Conservation (phyloP, 1,140 invertebrate genomes). For the Lasioglossum albipes region DNA sequence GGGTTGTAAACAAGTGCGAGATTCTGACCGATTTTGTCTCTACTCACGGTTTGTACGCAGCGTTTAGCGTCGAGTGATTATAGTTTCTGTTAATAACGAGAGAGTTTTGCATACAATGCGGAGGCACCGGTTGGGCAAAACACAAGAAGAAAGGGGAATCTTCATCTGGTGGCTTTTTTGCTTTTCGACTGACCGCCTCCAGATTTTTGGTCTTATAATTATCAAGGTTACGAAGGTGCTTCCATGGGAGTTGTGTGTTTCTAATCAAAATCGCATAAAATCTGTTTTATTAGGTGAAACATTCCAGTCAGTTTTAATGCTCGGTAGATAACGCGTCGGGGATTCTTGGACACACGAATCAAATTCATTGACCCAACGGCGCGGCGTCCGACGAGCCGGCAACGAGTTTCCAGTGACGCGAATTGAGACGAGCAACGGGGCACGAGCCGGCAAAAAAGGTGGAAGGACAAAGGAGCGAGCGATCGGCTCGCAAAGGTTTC, state of each 20-base stretch:
- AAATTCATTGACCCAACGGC: neutral
- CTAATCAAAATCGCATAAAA: too few species aligned
- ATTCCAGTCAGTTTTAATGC: too few species aligned
- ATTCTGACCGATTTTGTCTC: too few species aligned
- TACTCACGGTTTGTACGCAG: too few species aligned
- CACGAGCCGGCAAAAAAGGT: neutral
- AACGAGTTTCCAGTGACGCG: neutral
- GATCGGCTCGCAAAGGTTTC: conserved; percentile 18
- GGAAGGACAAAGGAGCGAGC: conserved; percentile 24
- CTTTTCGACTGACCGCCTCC: neutral
- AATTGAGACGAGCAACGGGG: neutral
- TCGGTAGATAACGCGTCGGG: neutral
- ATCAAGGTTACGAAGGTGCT: too few species aligned
- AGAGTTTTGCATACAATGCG: conserved; percentile 38
- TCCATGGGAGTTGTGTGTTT: too few species aligned
- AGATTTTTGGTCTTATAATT: too few species aligned
- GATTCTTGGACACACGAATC: too few species aligned
- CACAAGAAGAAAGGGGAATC: conserved; percentile 44
- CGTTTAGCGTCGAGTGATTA: neutral
- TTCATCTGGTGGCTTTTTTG: conserved; percentile 22
- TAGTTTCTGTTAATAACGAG: neutral
- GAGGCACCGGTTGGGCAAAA: conserved; percentile 41
- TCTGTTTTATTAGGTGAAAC: too few species aligned
- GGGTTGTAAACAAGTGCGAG: too few species aligned
- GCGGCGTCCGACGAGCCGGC: neutral